Conservation (phyloP, 2,113 vertebrate species). For the Picathartes gymnocephalus region DNA sequence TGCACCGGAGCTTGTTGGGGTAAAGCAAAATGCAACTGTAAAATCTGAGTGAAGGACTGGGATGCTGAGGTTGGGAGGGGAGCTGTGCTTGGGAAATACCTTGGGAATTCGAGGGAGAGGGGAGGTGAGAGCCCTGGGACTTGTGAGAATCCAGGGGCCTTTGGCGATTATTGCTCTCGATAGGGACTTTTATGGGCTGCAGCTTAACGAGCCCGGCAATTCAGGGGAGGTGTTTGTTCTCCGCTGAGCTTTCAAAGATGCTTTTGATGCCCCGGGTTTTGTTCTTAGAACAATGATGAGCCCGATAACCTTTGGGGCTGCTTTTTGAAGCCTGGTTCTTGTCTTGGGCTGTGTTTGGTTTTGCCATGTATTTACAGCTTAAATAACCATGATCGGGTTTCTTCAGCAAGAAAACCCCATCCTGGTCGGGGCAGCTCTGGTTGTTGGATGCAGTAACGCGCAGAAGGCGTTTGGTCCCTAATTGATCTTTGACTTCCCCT, state of each 20-base stretch:
- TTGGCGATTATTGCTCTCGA: background rate
- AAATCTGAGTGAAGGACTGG: background rate
- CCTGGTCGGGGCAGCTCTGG: background rate
- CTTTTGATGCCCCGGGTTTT: conserved; percentile 1
- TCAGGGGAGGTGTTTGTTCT: background rate
- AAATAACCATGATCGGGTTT: accelerated
- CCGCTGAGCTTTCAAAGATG: background rate
- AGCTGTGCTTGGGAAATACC: background rate
- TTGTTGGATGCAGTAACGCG: background rate
- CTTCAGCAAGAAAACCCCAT: background rate
- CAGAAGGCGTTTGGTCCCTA: background rate
- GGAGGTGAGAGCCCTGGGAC: background rate
- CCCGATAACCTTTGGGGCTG: background rate
- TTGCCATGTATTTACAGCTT: background rate
- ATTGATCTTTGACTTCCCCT: background rate
- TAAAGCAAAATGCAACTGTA: background rate
- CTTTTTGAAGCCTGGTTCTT: background rate
- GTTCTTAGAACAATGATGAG: background rate
- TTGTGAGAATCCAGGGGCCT: background rate
- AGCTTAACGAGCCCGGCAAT: background rate
- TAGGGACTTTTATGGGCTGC: background rate
- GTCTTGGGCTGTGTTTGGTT: background rate
- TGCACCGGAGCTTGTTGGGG: background rate
- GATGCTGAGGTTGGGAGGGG: background rate
- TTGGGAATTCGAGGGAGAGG: background rate